Percentiles rank a stretch among this genome's conserved stretches.
These are phyloP conservation scores for Acanthaster planci DNA, from an alignment of 35 echinoderm and acorn worm species.

Conservation along the genomic window DNA sequence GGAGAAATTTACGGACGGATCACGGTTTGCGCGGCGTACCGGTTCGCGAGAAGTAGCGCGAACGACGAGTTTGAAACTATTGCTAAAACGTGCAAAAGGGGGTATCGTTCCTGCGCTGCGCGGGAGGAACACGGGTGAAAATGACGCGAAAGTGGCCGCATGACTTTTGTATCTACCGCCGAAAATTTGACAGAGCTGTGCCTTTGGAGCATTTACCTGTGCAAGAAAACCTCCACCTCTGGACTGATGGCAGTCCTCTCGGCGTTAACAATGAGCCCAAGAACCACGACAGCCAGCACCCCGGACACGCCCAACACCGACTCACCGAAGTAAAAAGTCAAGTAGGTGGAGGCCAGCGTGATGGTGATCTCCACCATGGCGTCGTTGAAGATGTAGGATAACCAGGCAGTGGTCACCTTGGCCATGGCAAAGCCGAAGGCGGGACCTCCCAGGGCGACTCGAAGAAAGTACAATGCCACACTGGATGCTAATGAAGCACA, in stretches of 20 bases:
- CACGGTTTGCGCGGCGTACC: too few species aligned
- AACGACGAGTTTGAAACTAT: too few species aligned
- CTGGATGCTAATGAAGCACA: slow-evolving; percentile 34
- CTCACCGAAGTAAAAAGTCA: slow-evolving; percentile 90
- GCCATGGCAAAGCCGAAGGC: slow-evolving; percentile 66
- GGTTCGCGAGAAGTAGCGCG: too few species aligned
- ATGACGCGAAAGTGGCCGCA: too few species aligned
- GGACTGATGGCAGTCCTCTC: slow-evolving; percentile 92
- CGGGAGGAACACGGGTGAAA: too few species aligned
- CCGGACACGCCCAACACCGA: slow-evolving; percentile 64
- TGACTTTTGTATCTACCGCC: too few species aligned
- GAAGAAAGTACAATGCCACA: slow-evolving; percentile 66
- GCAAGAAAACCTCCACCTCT: slow-evolving; percentile 95
- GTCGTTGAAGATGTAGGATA: slow-evolving; percentile 96
- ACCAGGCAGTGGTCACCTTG: slow-evolving; percentile 77
- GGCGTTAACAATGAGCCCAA: slow-evolving; percentile 86
- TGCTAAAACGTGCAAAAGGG: too few species aligned
- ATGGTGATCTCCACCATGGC: slow-evolving; percentile 97
- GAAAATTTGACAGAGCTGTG: too few species aligned
- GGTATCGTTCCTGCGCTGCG: too few species aligned
- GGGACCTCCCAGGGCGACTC: slow-evolving; percentile 83
- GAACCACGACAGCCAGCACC: slow-evolving; percentile 83
- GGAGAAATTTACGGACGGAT: too few species aligned
- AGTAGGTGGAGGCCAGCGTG: slow-evolving; percentile 83
- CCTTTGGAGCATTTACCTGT: slow-evolving; percentile 70